Percentiles rank a stretch among this genome's conserved stretches.
Evolutionary conservation across 2,113 vertebrate genomes (phyloP).

Genomic region (Neodontobutis hainanensis): DNA sequence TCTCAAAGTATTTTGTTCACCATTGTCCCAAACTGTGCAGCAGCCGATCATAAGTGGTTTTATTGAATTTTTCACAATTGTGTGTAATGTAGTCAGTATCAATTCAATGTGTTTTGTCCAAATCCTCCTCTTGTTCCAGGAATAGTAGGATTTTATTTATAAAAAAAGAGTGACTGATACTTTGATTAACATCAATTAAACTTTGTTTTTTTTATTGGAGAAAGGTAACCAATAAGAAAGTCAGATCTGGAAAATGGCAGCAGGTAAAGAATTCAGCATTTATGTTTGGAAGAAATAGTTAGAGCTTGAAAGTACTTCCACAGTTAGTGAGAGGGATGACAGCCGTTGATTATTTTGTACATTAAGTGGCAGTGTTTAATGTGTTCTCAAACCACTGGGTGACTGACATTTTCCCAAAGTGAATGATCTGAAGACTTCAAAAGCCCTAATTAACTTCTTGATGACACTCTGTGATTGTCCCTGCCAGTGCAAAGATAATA

Average conservation of each 20-base stretch:
- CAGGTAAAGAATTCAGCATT: not conserved
- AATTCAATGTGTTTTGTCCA: no score
- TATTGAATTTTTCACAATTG: no score
- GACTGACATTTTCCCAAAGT: conserved; percentile 51
- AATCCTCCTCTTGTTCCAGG: no score
- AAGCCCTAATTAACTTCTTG: conserved; percentile 56
- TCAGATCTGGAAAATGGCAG: not conserved
- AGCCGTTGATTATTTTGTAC: conserved; percentile 53
- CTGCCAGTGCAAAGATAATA: conserved; percentile 11
- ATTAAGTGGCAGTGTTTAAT: conserved; percentile 56
- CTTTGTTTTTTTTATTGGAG: no score
- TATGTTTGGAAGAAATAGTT: not conserved
- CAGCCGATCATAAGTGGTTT: no score
- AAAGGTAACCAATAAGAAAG: no score
- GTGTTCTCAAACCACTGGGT: conserved; percentile 48
- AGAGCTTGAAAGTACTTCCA: conserved; percentile 10
- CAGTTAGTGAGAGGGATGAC: conserved; percentile 26
- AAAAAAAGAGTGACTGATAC: no score
- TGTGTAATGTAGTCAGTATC: no score
- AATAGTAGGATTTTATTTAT: no score
- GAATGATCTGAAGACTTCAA: conserved; percentile 54
- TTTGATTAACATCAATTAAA: no score
- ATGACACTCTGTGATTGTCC: conserved; percentile 20
- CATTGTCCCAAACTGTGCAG: no score
- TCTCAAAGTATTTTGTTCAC: no score